Evolutionary conservation across 1,140 invertebrate genomes (phyloP).

Genomic region (Alviniconcha marisindica): DNA sequence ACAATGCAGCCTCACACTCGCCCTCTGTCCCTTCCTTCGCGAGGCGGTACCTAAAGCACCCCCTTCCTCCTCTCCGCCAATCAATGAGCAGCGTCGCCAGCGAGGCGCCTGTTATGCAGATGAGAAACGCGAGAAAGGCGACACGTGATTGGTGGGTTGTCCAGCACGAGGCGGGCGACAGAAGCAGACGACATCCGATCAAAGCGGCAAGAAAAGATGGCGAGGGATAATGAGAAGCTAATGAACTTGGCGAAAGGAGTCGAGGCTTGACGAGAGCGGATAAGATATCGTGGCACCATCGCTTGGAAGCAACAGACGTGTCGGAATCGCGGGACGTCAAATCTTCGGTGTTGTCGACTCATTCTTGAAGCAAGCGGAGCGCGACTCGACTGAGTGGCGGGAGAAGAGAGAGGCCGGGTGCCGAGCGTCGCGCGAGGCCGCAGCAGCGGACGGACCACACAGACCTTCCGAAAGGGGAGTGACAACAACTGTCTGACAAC

Average conservation of each 20-base stretch:
- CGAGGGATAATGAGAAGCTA: neutral
- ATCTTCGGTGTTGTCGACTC: too few species aligned
- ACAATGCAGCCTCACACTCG: constrained; percentile 1
- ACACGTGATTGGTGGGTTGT: constrained; percentile 25
- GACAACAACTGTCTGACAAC: too few species aligned
- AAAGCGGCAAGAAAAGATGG: neutral
- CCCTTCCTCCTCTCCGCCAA: neutral
- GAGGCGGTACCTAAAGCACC: constrained; percentile 7
- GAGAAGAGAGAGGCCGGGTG: too few species aligned
- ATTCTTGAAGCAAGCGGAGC: too few species aligned
- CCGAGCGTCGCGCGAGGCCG: too few species aligned
- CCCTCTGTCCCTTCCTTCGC: neutral
- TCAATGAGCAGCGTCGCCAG: neutral
- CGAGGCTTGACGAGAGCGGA: neutral
- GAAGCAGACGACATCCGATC: constrained; percentile 15
- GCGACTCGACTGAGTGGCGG: too few species aligned
- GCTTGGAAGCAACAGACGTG: neutral
- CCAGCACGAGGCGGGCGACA: neutral
- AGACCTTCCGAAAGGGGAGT: too few species aligned
- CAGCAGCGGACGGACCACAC: too few species aligned
- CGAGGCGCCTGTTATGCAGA: neutral
- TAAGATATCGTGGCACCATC: neutral
- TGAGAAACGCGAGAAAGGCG: constrained; percentile 20
- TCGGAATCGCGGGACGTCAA: neutral
- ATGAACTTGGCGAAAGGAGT: neutral